Evolutionary conservation across 2,888 invertebrate genomes (phyloP), one percentile per base, ranked within the genome.

Genomic region (Limnephilus lunatus): DNA sequence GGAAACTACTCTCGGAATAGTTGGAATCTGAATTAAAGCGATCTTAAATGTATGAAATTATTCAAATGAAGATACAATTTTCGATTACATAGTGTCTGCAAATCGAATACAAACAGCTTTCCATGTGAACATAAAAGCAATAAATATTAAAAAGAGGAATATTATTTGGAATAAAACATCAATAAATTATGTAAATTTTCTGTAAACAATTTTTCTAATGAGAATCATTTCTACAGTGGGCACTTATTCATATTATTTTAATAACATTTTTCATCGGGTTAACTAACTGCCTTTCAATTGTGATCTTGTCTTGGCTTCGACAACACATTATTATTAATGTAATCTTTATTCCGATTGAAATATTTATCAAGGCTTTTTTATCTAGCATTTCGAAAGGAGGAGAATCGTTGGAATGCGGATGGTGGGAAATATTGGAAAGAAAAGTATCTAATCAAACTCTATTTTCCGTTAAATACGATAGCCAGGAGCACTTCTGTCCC

Each of bases 51-150:
- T 81, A 89, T 89, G 88, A 80, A 80, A 89, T 89, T 89, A 89
- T 89, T 89, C 88, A 89, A 89, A 89, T 89, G 88, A 80, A 89
- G 88, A 80, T 89, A 89, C 88, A 80, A 89, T 89, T 89, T 89
- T 32, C 30, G 68, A 89, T 89, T 89, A 89, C 88, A 81, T 35
- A 89, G 88, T 80, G 80, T 80, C 88, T 89, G 68, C 12, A 89
- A 89, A 80, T 89, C 88, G 88, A 81, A 89, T 81, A 80, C 88
- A 89, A 89, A 89, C 35, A 68, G 88, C 88, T 7, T 32, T 39
- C 80, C 11, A 80, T 25, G 25, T 32, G 88, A 89, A 32, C 81
- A n/a, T 19, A 68, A 80, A 32, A 80, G 35, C 87, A 32, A 80
- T 81, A 89, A 89, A 89, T 80, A 35, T 89, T 89, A 80, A 31